Percentiles rank a stretch among this genome's conserved stretches.
phyloP scores from a whole-genome alignment of 2,888 invertebrate genomes.

The Pseudococcus jackbeardsleyi region DNA sequence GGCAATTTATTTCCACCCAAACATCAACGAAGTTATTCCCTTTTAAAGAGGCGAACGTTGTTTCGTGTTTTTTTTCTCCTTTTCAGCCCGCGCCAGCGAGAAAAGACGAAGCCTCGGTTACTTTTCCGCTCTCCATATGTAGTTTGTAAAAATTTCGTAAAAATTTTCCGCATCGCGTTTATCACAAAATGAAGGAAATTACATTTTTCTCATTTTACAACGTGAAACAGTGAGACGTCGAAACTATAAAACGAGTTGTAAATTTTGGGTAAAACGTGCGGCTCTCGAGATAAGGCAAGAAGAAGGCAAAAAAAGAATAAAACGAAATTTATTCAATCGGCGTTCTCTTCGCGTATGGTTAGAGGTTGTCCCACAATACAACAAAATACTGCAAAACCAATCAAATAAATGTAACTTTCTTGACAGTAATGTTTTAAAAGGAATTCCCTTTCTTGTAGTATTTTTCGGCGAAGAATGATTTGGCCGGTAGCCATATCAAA shows the following conservation, averaged over 20 bases:
- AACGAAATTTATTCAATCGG: constrained; percentile 59
- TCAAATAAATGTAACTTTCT: constrained; percentile 61
- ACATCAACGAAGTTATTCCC: constrained; percentile 36
- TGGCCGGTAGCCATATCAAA: constrained; percentile 60
- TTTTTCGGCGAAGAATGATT: constrained; percentile 52
- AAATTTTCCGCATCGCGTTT: constrained; percentile 54
- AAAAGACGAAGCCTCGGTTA: constrained; percentile 1
- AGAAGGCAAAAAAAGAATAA: constrained; percentile 34
- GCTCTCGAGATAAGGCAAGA: constrained; percentile 28
- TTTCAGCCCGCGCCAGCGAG: background rate
- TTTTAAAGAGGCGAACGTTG: constrained; percentile 30
- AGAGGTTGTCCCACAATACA: constrained; percentile 56
- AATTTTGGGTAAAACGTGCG: constrained; percentile 51
- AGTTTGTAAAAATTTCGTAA: constrained; percentile 26
- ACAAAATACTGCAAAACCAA: constrained; percentile 59
- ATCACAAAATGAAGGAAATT: constrained; percentile 52
- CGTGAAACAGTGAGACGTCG: constrained; percentile 56
- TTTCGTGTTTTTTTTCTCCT: background rate
- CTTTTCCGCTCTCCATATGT: constrained; percentile 3
- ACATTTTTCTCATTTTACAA: constrained; percentile 53
- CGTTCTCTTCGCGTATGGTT: constrained; percentile 43
- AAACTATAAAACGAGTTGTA: constrained; percentile 59
- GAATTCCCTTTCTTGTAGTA: constrained; percentile 49
- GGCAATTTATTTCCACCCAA: constrained; percentile 50
- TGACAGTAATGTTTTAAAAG: constrained; percentile 59